A percentile compares a stretch with the other conserved stretches of the same genome.
phyloP scores from a whole-genome alignment of 1,140 invertebrate genomes.

The Platyscapa corneri region DNA sequence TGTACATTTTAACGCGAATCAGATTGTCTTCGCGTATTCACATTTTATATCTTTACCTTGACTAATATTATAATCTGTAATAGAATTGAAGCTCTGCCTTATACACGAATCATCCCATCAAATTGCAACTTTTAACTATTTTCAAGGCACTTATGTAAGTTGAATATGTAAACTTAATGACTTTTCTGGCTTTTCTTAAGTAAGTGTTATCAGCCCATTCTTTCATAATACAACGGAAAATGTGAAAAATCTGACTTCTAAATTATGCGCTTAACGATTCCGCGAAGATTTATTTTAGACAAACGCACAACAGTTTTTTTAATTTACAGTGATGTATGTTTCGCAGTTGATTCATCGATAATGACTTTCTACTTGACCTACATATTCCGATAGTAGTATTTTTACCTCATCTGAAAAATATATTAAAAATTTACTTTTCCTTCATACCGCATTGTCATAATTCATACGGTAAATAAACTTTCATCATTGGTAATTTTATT shows the following conservation, averaged over 20 bases:
- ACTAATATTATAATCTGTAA: background rate
- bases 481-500: background rate
- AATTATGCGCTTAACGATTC: constrained; percentile 12
- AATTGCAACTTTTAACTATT: background rate
- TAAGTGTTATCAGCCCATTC: background rate
- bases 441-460: background rate
- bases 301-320: background rate
- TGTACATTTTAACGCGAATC: background rate
- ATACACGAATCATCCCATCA: background rate
- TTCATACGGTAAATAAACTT: too few relatives aligned
- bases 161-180: background rate
- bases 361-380: constrained; percentile 22
- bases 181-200: background rate
- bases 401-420: background rate
- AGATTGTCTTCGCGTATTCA: background rate
- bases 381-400: background rate
- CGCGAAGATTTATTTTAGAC: background rate
- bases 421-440: background rate
- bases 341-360: constrained; percentile 18
- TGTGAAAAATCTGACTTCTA: background rate
- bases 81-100: background rate
- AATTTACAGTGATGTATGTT: constrained; percentile 17
- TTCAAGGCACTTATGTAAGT: background rate
- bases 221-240: background rate
- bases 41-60: background rate